Evolutionary conservation across 1,140 invertebrate species (phyloP).

Genomic region (Ephestia elutella): DNA sequence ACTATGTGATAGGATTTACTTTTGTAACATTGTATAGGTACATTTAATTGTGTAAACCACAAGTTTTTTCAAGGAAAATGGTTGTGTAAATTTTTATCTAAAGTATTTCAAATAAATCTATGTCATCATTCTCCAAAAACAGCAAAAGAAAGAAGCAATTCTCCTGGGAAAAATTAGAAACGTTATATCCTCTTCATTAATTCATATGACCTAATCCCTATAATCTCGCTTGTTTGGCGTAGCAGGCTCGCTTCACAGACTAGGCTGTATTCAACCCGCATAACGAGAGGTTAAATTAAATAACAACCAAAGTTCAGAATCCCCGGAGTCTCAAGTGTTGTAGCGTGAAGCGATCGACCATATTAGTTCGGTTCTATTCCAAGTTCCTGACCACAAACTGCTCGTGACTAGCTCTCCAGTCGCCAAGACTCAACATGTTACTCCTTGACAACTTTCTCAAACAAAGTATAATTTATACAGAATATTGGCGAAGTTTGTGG

Average conservation of each 20-base stretch:
- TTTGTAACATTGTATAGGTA: too few relatives aligned
- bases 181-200: too few relatives aligned
- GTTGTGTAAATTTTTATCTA: too few relatives aligned
- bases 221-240: constrained; percentile 15
- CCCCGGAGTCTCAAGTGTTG: constrained; percentile 31
- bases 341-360: constrained; percentile 38
- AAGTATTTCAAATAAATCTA: too few relatives aligned
- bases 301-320: constrained; percentile 61
- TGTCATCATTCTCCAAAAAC: too few relatives aligned
- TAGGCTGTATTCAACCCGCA: constrained; percentile 44
- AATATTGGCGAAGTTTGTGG: background rate
- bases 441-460: constrained; percentile 7
- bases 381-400: constrained; percentile 60
- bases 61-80: too few relatives aligned
- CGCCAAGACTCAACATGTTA: constrained; percentile 19
- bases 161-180: too few relatives aligned
- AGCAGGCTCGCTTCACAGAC: constrained; percentile 39
- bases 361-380: constrained; percentile 60
- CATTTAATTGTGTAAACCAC: too few relatives aligned
- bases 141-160: too few relatives aligned
- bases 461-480: constrained; percentile 1
- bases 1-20: too few relatives aligned
- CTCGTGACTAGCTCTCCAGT: constrained; percentile 39
- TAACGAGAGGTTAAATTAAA: constrained; percentile 63
- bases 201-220: background rate